Percentiles rank a stretch among this genome's conserved stretches.
phyloP scores from a whole-genome alignment of 2,888 invertebrate genomes.

The Nomada lathburiana region DNA sequence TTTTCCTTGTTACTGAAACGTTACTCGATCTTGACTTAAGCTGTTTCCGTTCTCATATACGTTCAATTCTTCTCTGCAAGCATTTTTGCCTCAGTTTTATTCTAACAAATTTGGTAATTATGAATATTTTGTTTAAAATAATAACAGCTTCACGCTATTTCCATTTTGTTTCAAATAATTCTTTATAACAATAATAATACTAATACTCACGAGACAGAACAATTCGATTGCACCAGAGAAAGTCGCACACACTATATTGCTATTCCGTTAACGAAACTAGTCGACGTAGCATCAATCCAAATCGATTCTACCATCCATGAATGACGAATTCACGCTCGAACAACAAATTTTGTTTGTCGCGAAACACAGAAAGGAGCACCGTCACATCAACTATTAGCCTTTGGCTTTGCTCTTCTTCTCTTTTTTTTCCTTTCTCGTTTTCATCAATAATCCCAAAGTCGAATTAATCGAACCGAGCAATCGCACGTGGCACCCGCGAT shows the following conservation, averaged over 20 bases:
- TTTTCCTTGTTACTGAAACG: too few relatives aligned
- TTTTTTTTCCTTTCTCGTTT: slow-evolving; percentile 7
- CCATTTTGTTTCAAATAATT: too few relatives aligned
- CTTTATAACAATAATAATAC: too few relatives aligned
- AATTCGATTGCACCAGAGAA: too few relatives aligned
- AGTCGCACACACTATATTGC: neutral
- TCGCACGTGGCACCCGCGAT: slow-evolving; percentile 52
- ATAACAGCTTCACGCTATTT: too few relatives aligned
- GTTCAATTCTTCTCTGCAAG: too few relatives aligned
- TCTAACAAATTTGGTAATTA: too few relatives aligned
- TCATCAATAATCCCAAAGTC: slow-evolving; percentile 29
- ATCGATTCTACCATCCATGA: slow-evolving; percentile 10
- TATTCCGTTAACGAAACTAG: neutral
- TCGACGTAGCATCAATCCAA: neutral
- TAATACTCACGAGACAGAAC: too few relatives aligned
- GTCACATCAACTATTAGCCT: slow-evolving; percentile 23
- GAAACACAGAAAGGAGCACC: slow-evolving; percentile 12
- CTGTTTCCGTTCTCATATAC: too few relatives aligned
- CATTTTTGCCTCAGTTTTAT: too few relatives aligned
- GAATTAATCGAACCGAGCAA: slow-evolving; percentile 23
- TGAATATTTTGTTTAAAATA: too few relatives aligned
- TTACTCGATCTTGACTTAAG: too few relatives aligned
- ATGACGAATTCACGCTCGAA: neutral
- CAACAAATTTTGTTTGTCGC: slow-evolving; percentile 17
- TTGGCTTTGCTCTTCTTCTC: neutral